Conservation (phyloP, 2,113 vertebrate species). For the Sclerurus mexicanus region DNA sequence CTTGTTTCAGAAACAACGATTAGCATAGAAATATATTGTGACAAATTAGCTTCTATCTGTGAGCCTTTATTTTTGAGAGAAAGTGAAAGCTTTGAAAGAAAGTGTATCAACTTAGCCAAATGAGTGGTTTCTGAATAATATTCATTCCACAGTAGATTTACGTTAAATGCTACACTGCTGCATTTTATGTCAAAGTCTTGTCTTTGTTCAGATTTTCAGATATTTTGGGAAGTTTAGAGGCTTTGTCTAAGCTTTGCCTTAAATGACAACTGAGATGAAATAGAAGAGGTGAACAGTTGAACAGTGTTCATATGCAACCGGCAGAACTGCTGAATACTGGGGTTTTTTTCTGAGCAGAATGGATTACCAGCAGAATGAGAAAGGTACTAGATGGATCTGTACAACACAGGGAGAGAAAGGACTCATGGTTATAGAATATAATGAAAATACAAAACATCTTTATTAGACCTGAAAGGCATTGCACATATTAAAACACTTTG, state of each 20-base stretch:
- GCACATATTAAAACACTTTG: neutral
- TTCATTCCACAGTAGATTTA: neutral
- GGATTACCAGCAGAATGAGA: neutral
- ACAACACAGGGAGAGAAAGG: neutral
- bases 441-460: neutral
- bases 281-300: neutral
- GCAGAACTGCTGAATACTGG: neutral
- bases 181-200: neutral
- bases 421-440: neutral
- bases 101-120: neutral
- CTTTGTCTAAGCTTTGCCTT: neutral
- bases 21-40: neutral
- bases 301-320: neutral
- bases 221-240: slow-evolving; percentile 9
- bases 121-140: neutral
- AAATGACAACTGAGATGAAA: neutral
- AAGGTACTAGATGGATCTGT: neutral
- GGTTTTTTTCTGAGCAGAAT: neutral
- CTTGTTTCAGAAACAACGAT: neutral
- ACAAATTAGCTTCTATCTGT: neutral
- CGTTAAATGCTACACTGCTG: neutral
- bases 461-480: neutral
- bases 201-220: slow-evolving; percentile 7
- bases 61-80: neutral
- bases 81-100: neutral